These are phyloP conservation scores for Ischnus inquisitorius DNA, from an alignment of 2,888 invertebrate genomes.

Conservation along the genomic window DNA sequence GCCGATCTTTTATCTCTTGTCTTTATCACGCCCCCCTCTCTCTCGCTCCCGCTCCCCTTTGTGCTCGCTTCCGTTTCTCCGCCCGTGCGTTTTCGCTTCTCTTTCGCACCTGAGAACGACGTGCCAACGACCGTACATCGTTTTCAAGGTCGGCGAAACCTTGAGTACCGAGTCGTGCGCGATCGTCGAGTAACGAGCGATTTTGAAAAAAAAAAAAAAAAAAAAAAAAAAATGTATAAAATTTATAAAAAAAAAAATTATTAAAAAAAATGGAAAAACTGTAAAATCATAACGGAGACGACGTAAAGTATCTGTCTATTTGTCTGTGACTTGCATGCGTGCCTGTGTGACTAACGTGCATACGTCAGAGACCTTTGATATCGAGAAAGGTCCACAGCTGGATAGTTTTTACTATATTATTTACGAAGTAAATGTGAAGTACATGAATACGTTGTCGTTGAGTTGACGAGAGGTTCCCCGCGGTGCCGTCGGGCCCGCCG, in stretches of 20 bases:
- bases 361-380: constrained; percentile 85
- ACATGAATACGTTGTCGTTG: constrained; percentile 37
- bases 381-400: constrained; percentile 85
- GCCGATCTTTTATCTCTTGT: constrained; percentile 73
- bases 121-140: constrained; percentile 77
- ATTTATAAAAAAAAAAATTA: constrained; percentile 11
- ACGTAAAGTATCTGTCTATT: constrained; percentile 80
- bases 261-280: constrained; percentile 5
- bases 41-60: no score
- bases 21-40: constrained; percentile 73
- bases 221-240: background rate
- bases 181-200: constrained; percentile 55
- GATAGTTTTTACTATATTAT: constrained; percentile 76
- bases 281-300: constrained; percentile 57
- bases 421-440: constrained; percentile 54
- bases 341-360: constrained; percentile 76
- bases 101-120: constrained; percentile 76
- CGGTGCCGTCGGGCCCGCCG: constrained; percentile 56
- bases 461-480: constrained; percentile 64
- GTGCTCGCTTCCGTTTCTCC: constrained; percentile 72
- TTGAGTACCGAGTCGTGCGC: constrained; percentile 74
- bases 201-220: background rate
- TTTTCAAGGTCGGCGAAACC: constrained; percentile 77
- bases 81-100: constrained; percentile 68
- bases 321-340: constrained; percentile 75